These are phyloP conservation scores for Xanthia togata DNA, from an alignment of 2,888 invertebrate genomes.

Conservation along the genomic window DNA sequence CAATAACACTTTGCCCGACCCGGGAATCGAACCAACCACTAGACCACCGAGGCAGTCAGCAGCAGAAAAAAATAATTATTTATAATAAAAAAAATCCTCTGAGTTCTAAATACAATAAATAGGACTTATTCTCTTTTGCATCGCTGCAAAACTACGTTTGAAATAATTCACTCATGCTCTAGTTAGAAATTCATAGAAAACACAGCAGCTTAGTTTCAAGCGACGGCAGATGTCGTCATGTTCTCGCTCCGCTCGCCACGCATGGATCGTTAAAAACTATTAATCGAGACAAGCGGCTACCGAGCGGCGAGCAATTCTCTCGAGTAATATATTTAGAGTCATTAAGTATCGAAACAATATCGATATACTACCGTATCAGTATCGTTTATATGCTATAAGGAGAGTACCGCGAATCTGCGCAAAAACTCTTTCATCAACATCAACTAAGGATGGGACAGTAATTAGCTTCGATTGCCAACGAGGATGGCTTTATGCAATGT, in stretches of 20 bases:
- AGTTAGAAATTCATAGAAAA: constrained; percentile 36
- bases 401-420: constrained; percentile 80
- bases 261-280: constrained; percentile 74
- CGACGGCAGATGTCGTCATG: constrained; percentile 65
- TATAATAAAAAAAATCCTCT: not conserved
- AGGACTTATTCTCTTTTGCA: not conserved
- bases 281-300: constrained; percentile 64
- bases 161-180: constrained; percentile 25
- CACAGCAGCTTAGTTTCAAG: constrained; percentile 32
- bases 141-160: not conserved
- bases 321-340: constrained; percentile 81
- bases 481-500: constrained; percentile 68
- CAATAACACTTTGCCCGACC: too few species aligned
- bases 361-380: constrained; percentile 64
- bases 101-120: not conserved
- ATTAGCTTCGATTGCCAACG: constrained; percentile 80
- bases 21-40: too few species aligned
- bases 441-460: constrained; percentile 76
- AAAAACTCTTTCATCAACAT: constrained; percentile 87
- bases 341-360: constrained; percentile 77
- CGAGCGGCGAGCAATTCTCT: constrained; percentile 62
- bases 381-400: constrained; percentile 80
- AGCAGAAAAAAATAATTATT: too few species aligned
- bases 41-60: too few species aligned
- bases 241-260: constrained; percentile 63